Percentiles rank a stretch among this genome's conserved stretches.
Evolutionary conservation across 2,797 vertebrate genomes (phyloP).

Genomic region (Siniperca undulata): DNA sequence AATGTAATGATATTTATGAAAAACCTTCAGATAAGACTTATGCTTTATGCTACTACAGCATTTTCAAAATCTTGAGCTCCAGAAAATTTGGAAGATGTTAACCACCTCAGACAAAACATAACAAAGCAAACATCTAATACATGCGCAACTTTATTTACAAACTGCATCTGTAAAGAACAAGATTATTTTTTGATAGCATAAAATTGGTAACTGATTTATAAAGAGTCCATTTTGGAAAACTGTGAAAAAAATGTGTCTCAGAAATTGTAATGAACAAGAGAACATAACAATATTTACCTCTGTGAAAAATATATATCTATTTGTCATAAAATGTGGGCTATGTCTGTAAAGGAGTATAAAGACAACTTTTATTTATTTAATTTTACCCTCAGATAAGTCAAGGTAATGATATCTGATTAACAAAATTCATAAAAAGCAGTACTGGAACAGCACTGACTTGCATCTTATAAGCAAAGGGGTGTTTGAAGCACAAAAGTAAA

Average conservation of each 20-base stretch:
- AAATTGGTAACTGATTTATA: slow-evolving; percentile 89
- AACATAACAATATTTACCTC: slow-evolving; percentile 91
- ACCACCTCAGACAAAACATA: slow-evolving; percentile 24
- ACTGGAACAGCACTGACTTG: slow-evolving; percentile 91
- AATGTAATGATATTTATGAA: background rate
- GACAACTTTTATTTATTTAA: slow-evolving; percentile 86
- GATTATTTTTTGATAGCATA: slow-evolving; percentile 86
- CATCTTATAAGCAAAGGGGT: slow-evolving; percentile 88
- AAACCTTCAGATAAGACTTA: background rate
- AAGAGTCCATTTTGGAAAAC: slow-evolving; percentile 87
- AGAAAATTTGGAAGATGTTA: background rate
- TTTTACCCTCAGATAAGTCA: slow-evolving; percentile 89
- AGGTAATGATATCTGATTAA: slow-evolving; percentile 89
- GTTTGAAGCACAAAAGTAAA: slow-evolving; percentile 86
- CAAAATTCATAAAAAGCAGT: slow-evolving; percentile 92
- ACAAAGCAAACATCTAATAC: slow-evolving; percentile 48
- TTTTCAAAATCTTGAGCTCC: background rate
- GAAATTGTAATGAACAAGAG: slow-evolving; percentile 87
- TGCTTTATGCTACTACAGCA: background rate
- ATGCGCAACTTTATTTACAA: slow-evolving; percentile 81
- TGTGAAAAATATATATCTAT: slow-evolving; percentile 98
- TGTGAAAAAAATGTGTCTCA: slow-evolving; percentile 89
- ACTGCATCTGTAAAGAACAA: slow-evolving; percentile 80
- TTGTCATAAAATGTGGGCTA: slow-evolving; percentile 93
- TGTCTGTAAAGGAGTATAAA: slow-evolving; percentile 91